These are phyloP conservation scores for Aleiodes sp. DNA, from an alignment of 1,140 invertebrate genomes.

Conservation along the genomic window DNA sequence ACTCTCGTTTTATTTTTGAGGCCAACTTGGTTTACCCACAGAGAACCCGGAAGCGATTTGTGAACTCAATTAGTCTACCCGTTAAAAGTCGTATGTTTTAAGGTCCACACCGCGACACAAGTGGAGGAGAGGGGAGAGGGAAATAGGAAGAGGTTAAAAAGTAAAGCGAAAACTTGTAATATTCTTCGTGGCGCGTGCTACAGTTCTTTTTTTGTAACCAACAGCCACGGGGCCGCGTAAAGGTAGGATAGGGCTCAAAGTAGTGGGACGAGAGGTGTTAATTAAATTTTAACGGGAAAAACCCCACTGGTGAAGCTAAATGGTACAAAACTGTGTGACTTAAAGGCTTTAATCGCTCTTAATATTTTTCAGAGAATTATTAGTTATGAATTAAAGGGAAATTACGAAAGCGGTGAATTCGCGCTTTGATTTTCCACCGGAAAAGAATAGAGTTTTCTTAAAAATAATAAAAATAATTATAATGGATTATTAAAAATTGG, in stretches of 20 bases:
- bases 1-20: not conserved
- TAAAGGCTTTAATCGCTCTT: conserved; percentile 32
- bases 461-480: too few species aligned
- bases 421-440: too few species aligned
- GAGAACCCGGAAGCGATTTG: conserved; percentile 25
- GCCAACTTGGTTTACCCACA: not conserved
- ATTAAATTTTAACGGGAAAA: conserved; percentile 47
- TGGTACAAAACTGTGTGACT: conserved; percentile 38
- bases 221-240: not conserved
- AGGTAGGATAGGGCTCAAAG: not conserved
- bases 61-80: conserved; percentile 22
- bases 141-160: not conserved
- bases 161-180: conserved; percentile 9
- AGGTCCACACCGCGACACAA: too few species aligned
- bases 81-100: not conserved
- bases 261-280: conserved; percentile 37
- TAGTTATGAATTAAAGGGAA: too few species aligned
- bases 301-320: conserved; percentile 21
- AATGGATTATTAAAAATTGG: too few species aligned
- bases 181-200: conserved; percentile 15
- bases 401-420: too few species aligned
- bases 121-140: not conserved
- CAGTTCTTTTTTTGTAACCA: conserved; percentile 12
- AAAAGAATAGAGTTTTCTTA: too few species aligned
- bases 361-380: too few species aligned